Percentiles rank a stretch among this genome's conserved stretches.
Conservation (phyloP, 2,113 vertebrate species). For the Dryoscopus gambensis region DNA sequence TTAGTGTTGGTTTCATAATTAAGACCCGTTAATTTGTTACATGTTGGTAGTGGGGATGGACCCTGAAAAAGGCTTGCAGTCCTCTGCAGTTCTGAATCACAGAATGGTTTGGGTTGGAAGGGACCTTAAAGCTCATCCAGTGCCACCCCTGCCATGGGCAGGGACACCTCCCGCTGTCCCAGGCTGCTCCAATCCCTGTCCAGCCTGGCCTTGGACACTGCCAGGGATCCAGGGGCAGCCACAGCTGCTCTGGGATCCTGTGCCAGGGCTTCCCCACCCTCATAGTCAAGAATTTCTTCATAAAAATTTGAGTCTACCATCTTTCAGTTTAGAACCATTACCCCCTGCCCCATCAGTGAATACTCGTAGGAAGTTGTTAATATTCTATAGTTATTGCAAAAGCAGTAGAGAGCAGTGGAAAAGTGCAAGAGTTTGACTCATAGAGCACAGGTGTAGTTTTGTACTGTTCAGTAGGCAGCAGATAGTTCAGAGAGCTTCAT, state of each 20-base stretch:
- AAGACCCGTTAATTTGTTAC: slow-evolving; percentile 59
- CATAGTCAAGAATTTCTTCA: background rate
- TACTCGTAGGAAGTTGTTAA: background rate
- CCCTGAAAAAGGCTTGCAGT: slow-evolving; percentile 35
- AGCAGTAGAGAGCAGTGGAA: background rate
- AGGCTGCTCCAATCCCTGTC: background rate
- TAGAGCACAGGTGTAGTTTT: background rate
- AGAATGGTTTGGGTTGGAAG: background rate
- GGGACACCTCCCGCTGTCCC: background rate
- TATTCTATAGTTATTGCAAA: background rate
- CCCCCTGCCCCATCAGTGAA: background rate
- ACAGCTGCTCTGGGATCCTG: background rate
- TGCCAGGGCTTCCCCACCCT: background rate
- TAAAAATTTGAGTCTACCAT: background rate
- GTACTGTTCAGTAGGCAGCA: background rate
- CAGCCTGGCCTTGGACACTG: accelerated
- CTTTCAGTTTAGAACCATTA: too few species aligned
- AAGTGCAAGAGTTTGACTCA: background rate
- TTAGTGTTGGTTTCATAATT: slow-evolving; percentile 65
- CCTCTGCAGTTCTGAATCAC: background rate
- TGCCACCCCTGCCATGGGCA: background rate
- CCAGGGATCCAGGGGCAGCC: background rate
- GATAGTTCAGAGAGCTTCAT: background rate
- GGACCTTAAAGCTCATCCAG: background rate
- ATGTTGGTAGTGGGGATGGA: slow-evolving; percentile 50